A percentile compares a stretch with the other conserved stretches of the same genome.
These are phyloP conservation scores for Saguinus midas DNA, from an alignment of 2,113 vertebrate species.

Conservation along the genomic window DNA sequence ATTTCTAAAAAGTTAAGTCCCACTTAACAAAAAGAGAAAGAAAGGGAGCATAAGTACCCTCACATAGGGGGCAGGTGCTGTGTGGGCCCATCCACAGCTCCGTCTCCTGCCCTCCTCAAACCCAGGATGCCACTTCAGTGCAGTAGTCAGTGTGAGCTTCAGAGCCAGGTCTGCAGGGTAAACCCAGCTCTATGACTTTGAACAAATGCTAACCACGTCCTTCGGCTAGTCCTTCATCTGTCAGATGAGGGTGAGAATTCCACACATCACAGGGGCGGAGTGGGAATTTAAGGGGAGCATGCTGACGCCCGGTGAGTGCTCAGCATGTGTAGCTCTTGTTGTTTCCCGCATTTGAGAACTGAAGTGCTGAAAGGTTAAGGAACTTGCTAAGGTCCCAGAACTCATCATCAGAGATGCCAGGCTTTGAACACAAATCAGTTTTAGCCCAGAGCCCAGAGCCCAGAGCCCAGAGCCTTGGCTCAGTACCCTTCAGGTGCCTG, in stretches of 20 bases:
- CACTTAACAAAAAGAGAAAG: neutral
- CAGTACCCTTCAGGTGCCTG: neutral
- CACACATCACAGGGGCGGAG: neutral
- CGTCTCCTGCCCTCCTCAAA: neutral
- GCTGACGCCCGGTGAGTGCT: neutral
- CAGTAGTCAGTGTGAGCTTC: neutral
- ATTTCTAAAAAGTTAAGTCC: slow-evolving; percentile 5
- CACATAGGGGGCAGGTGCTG: neutral
- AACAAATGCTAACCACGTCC: neutral
- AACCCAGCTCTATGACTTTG: neutral
- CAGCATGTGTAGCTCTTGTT: neutral
- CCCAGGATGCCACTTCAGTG: accelerated
- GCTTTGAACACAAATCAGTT: neutral
- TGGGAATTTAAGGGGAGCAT: neutral
- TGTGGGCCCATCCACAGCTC: neutral
- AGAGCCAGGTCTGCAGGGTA: neutral
- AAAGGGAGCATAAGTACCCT: neutral
- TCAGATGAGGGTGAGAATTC: neutral
- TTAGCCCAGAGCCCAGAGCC: neutral
- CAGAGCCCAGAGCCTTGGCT: neutral
- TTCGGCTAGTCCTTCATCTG: neutral
- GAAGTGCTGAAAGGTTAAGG: neutral
- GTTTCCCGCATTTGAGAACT: neutral
- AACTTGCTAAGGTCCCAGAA: neutral
- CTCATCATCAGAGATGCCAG: neutral